Evolutionary conservation across 2,888 invertebrate genomes (phyloP), one percentile per base, ranked within the genome.

Genomic region (Doris montereyensis): DNA sequence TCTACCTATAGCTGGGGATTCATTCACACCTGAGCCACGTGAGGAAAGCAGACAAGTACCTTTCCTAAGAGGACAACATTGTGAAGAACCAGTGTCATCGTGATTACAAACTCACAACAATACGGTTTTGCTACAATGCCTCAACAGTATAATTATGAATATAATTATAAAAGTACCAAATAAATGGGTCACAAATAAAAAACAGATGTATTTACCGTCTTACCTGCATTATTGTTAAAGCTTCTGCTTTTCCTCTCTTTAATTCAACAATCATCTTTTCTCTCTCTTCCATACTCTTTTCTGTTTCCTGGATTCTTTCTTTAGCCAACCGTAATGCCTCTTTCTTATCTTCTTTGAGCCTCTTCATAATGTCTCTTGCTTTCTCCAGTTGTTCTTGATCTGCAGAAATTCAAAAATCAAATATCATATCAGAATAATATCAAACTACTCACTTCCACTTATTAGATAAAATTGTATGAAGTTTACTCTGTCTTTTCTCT

Each of bases 191-290:
- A n/a, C n/a, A n/a, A n/a, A n/a, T n/a, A n/a, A n/a, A n/a, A n/a
- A n/a, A n/a, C n/a, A n/a, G n/a, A n/a, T n/a, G n/a, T n/a, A n/a
- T n/a, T n/a, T n/a, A n/a, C n/a, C n/a, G n/a, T n/a, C n/a, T n/a
- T n/a, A 89, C 90, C 88, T 91, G 90, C 84, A 91, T 84, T 41
- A 91, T 85, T 26, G 86, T 84, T 52, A 91, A 86, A n/a, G 91
- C 91, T 21, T 89, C 91, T 57, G 89, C 84, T 80, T 92, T 92
- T 41, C 90, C 91, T 24, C 90, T 82, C n/a, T 90, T 89, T 67
- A 92, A 84, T 80, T 92, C 91, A 82, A 90, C 89, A 34, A 90
- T 84, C 65, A 90, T 82, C 74, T 84, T 87, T 78, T 89, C 88
- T 71, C 90, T 90, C 78, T 91, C 91, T 62, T 87, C 85, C 87